Percentiles rank a stretch among this genome's conserved stretches.
Evolutionary conservation across 37 sponge, comb jelly and placozoan genomes (phyloP).

Genomic region (Petrosia ficiformis): DNA sequence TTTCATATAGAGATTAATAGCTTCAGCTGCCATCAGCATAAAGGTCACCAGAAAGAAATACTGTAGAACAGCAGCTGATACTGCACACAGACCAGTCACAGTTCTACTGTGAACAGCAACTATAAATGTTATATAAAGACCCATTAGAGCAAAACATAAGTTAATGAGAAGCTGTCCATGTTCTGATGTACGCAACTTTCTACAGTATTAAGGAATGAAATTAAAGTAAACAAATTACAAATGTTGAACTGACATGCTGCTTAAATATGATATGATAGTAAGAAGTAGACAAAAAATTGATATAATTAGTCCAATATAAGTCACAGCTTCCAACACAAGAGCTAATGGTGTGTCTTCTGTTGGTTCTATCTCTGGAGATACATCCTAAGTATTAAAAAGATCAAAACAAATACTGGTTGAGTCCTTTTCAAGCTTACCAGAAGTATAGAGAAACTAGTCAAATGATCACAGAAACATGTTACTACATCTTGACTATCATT

Average conservation of each 20-base stretch:
- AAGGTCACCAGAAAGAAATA: conserved; percentile 51
- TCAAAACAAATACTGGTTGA: background rate
- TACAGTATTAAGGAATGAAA: conserved; percentile 11
- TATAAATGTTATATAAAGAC: conserved; percentile 39
- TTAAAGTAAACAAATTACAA: too few relatives aligned
- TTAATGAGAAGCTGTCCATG: conserved; percentile 56
- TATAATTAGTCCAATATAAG: conserved; percentile 50
- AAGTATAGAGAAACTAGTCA: conserved; percentile 6
- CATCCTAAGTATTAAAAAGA: conserved; percentile 8
- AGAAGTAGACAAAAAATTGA: conserved; percentile 36
- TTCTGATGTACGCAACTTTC: conserved; percentile 32
- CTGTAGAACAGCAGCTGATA: conserved; percentile 28
- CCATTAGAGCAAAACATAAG: conserved; percentile 30
- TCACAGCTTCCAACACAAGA: conserved; percentile 19
- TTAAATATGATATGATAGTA: conserved; percentile 32
- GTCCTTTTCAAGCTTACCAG: background rate
- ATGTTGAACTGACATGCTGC: conserved; percentile 61
- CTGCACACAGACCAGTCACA: conserved; percentile 7
- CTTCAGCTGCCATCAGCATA: conserved; percentile 45
- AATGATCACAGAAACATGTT: background rate
- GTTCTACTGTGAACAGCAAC: background rate
- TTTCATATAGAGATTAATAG: conserved; percentile 41
- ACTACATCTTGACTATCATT: background rate
- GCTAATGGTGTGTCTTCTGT: background rate
- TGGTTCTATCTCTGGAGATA: background rate